These are phyloP conservation scores for Drosophila macrospina DNA, from an alignment of 2,888 invertebrate species.

Conservation along the genomic window DNA sequence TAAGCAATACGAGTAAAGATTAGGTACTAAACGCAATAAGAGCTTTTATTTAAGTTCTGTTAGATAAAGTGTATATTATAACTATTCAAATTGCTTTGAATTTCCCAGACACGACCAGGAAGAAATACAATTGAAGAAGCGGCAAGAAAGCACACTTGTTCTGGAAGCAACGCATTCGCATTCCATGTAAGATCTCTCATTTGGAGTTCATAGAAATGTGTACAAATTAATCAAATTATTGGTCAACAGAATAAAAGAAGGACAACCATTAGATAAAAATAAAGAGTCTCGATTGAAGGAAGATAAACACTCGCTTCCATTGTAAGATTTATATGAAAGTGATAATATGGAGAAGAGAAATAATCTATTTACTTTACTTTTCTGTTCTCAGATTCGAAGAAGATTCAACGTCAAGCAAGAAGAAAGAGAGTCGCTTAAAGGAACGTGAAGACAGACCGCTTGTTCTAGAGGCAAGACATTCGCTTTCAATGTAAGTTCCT, in stretches of 20 bases:
- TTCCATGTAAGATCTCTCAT: too few species aligned
- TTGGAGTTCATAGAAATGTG: too few species aligned
- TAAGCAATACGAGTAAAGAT: background rate
- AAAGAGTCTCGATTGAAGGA: conserved; percentile 5
- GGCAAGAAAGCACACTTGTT: too few species aligned
- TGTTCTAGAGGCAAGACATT: conserved; percentile 70
- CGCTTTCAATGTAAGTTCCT: conserved; percentile 73
- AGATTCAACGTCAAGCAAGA: background rate
- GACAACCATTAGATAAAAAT: background rate
- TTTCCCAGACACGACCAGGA: background rate
- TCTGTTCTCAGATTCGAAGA: background rate
- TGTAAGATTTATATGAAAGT: conserved; percentile 56
- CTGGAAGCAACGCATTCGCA: too few species aligned
- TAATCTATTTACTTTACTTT: background rate
- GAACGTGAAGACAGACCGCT: conserved; percentile 58
- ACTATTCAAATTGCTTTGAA: background rate
- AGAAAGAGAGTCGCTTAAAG: conserved; percentile 2
- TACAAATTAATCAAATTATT: too few species aligned
- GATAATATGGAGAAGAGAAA: background rate
- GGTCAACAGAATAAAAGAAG: too few species aligned
- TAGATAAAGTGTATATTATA: background rate
- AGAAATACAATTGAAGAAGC: background rate
- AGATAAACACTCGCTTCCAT: conserved; percentile 71
- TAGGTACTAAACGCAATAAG: background rate
- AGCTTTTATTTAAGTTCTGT: background rate